phyloP scores from a whole-genome alignment of 1,140 invertebrate genomes.

The Diabrotica undecimpunctata region DNA sequence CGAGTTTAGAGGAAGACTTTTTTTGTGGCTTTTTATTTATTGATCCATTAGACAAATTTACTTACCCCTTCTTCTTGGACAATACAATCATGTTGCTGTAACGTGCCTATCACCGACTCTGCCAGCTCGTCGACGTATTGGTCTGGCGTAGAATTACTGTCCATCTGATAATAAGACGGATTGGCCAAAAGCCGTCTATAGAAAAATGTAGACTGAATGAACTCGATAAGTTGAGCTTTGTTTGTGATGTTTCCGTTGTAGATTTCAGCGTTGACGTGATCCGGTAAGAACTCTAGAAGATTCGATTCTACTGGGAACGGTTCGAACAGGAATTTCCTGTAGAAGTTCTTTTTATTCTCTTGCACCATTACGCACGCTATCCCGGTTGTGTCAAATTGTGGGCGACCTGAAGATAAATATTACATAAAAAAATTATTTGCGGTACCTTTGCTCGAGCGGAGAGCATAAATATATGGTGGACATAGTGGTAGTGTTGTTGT shows the following conservation, averaged over 20 bases:
- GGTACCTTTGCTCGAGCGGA: no score
- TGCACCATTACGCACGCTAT: slow-evolving; percentile 97
- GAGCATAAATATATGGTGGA: no score
- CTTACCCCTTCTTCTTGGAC: slow-evolving; percentile 56
- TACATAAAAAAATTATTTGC: no score
- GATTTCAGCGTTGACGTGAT: slow-evolving; percentile 98
- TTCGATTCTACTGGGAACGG: slow-evolving; percentile 99
- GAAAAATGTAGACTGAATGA: slow-evolving; percentile 98
- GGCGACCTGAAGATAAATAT: slow-evolving; percentile 62
- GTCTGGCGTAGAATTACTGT: slow-evolving; percentile 67
- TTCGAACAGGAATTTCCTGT: slow-evolving; percentile 98
- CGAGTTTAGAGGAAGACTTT: background rate
- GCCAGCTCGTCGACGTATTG: slow-evolving; percentile 71
- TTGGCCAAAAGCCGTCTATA: slow-evolving; percentile 91
- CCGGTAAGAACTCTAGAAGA: slow-evolving; percentile 83
- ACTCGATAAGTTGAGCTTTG: slow-evolving; percentile 94
- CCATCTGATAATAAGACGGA: slow-evolving; percentile 87
- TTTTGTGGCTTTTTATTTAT: background rate
- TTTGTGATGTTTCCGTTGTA: slow-evolving; percentile 88
- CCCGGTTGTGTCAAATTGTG: slow-evolving; percentile 90
- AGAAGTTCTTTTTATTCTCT: slow-evolving; percentile 98
- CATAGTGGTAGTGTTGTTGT: no score
- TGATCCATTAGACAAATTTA: no score
- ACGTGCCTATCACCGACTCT: slow-evolving; percentile 68
- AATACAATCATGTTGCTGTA: slow-evolving; percentile 76